Percentiles rank a stretch among this genome's conserved stretches.
phyloP scores from a whole-genome alignment of 2,797 vertebrate genomes.

The Oryzias dopingdopingensis region DNA sequence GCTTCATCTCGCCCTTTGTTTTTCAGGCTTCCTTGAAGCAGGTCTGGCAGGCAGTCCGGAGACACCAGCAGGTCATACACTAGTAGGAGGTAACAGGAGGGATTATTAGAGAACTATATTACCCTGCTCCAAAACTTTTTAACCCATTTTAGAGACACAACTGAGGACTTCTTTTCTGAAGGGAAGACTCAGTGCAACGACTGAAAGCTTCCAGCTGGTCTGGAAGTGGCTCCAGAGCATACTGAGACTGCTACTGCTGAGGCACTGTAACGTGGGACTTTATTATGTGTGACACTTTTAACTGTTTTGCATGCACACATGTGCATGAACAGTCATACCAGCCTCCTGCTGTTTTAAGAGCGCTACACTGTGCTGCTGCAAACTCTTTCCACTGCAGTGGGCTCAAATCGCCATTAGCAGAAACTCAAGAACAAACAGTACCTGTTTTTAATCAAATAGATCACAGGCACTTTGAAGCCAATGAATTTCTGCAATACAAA shows the following conservation, averaged over 20 bases:
- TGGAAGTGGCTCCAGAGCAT: conserved; percentile 7
- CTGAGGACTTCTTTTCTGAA: too few relatives aligned
- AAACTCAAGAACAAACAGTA: not conserved
- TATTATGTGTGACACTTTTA: conserved; percentile 45
- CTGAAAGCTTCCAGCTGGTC: conserved; percentile 10
- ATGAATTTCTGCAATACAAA: not conserved
- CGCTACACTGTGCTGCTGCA: conserved; percentile 32
- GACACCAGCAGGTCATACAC: conserved; percentile 93
- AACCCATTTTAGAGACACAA: too few relatives aligned
- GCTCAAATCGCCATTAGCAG: conserved; percentile 16
- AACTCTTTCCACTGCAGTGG: conserved; percentile 67
- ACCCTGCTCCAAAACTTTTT: not conserved
- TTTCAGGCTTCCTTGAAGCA: conserved; percentile 84
- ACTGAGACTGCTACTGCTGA: conserved; percentile 29
- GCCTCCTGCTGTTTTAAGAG: conserved; percentile 56
- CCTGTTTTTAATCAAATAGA: conserved; percentile 1
- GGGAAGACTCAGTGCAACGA: conserved; percentile 1
- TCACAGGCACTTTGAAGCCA: conserved; percentile 13
- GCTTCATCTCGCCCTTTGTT: conserved; percentile 84
- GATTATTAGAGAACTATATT: conserved; percentile 21
- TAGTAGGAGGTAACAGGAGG: conserved; percentile 53
- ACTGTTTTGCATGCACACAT: conserved; percentile 1
- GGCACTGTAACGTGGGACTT: conserved; percentile 35
- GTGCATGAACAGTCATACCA: conserved; percentile 22
- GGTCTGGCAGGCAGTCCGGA: conserved; percentile 83